These are phyloP conservation scores for Thelaira solivaga DNA, from an alignment of 2,888 invertebrate species.

Conservation along the genomic window DNA sequence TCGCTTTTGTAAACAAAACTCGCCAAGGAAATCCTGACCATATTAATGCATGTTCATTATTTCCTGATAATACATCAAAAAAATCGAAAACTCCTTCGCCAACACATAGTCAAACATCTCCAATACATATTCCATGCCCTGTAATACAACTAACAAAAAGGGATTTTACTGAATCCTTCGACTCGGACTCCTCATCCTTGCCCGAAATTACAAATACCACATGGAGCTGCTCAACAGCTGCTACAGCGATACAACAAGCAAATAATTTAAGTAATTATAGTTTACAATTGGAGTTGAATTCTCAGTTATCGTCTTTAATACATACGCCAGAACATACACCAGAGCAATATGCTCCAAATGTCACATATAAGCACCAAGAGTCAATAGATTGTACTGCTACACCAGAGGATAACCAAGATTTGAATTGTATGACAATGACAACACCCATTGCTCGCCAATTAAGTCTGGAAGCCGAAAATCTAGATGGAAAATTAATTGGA, in stretches of 20 bases:
- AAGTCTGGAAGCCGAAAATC: conserved; percentile 87
- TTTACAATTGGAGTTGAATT: conserved; percentile 70
- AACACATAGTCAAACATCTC: conserved; percentile 53
- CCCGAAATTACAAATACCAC: conserved; percentile 75
- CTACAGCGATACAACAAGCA: conserved; percentile 73
- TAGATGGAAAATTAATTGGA: conserved; percentile 90
- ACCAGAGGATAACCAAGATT: conserved; percentile 88
- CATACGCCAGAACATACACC: conserved; percentile 65
- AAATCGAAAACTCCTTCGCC: conserved; percentile 63
- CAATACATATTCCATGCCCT: conserved; percentile 68
- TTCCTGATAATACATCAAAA: conserved; percentile 5
- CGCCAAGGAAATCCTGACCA: conserved; percentile 68
- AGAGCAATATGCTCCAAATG: conserved; percentile 66
- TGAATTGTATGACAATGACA: conserved; percentile 91
- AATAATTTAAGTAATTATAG: conserved; percentile 71
- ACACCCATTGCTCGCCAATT: conserved; percentile 91
- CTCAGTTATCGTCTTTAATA: conserved; percentile 61
- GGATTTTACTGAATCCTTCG: conserved; percentile 69
- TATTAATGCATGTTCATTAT: conserved; percentile 22
- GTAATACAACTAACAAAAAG: conserved; percentile 78
- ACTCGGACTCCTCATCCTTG: conserved; percentile 78
- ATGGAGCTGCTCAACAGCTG: conserved; percentile 73
- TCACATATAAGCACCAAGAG: conserved; percentile 64
- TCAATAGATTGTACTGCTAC: conserved; percentile 79
- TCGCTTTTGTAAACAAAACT: conserved; percentile 83